Conservation (phyloP, 2,888 invertebrate genomes). For the Eupithecia centaureata region DNA sequence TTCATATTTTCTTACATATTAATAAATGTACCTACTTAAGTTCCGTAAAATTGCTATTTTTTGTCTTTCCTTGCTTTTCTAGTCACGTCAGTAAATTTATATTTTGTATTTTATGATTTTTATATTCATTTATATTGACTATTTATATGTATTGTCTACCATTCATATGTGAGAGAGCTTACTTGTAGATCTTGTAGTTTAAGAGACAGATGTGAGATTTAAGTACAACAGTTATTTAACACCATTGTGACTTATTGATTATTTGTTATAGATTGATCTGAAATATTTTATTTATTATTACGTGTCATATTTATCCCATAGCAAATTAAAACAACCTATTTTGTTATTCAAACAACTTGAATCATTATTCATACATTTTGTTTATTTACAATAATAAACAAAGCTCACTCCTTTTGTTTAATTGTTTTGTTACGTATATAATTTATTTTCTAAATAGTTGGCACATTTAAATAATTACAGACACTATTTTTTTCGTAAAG, state of each 20-base stretch:
- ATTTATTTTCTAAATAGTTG: neutral
- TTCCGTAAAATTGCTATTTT: neutral
- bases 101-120: conserved; percentile 3
- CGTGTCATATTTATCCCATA: neutral
- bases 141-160: conserved; percentile 22
- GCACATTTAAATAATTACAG: neutral
- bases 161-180: conserved; percentile 39
- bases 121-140: neutral
- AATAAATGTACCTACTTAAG: neutral
- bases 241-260: conserved; percentile 64
- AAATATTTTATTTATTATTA: conserved; percentile 28
- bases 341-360: neutral
- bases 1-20: conserved; percentile 17
- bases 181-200: conserved; percentile 48
- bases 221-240: conserved; percentile 68
- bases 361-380: neutral
- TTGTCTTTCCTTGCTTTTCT: conserved; percentile 36
- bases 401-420: neutral
- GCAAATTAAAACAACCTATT: neutral
- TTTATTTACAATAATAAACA: conserved; percentile 1
- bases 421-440: neutral
- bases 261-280: conserved; percentile 79
- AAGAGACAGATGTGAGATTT: conserved; percentile 58
- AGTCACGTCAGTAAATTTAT: conserved; percentile 33
- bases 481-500: conserved; percentile 8